phyloP scores from a whole-genome alignment of 1,140 invertebrate species.

The Drosophila erecta region DNA sequence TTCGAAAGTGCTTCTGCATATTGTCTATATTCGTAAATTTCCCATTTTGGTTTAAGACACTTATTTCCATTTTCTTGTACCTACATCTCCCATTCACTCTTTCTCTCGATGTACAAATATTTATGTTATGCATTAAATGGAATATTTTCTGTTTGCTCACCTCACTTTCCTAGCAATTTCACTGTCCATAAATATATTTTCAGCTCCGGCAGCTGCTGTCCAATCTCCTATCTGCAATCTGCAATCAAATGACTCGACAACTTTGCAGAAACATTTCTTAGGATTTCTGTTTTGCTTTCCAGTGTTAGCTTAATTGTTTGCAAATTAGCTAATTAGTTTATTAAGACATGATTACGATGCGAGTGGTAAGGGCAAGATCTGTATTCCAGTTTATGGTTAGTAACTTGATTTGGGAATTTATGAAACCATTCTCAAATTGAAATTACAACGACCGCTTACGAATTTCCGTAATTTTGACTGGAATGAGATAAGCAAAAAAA shows the following conservation, averaged over 20 bases:
- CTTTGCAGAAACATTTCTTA: constrained; percentile 38
- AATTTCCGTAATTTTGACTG: constrained; percentile 67
- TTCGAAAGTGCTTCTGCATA: background rate
- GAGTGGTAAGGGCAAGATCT: constrained; percentile 35
- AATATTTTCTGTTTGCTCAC: constrained; percentile 50
- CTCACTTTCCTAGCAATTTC: constrained; percentile 48
- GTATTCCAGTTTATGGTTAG: constrained; percentile 39
- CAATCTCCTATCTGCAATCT: constrained; percentile 57
- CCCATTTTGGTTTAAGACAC: constrained; percentile 25
- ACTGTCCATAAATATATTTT: constrained; percentile 28
- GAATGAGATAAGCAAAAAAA: constrained; percentile 45
- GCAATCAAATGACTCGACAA: constrained; percentile 72
- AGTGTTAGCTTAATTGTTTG: constrained; percentile 68
- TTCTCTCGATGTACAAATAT: constrained; percentile 48
- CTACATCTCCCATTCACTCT: constrained; percentile 36
- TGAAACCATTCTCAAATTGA: constrained; percentile 48
- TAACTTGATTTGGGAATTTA: constrained; percentile 40
- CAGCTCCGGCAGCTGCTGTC: constrained; percentile 50
- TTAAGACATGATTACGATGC: constrained; percentile 64
- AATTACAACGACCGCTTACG: constrained; percentile 41
- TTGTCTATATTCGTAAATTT: constrained; percentile 18
- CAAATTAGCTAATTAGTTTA: constrained; percentile 82
- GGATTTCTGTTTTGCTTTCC: constrained; percentile 29
- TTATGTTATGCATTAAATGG: constrained; percentile 47
- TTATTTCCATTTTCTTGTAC: constrained; percentile 30